Base-by-base conservation (phyloP, 1,140 invertebrate genomes). In the Eupristina koningsbergeri region DNA sequence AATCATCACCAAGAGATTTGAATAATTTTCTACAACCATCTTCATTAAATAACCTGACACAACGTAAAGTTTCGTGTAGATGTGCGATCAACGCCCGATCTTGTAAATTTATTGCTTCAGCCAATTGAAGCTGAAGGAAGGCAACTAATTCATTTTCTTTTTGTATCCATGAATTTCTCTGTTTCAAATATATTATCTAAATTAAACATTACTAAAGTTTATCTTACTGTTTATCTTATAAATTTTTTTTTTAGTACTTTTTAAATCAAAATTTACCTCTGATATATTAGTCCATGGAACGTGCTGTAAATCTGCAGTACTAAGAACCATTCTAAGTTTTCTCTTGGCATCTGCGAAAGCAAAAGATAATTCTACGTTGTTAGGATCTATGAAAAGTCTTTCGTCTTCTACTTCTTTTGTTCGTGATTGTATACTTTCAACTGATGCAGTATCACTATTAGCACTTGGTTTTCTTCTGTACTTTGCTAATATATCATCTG, bases 401-500 rank as follows among this genome's bases (percentile, higher is more conserved):
- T 95, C 94, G 75, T 94, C 92, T 84, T 93, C 91, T 75, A 88
- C 75, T 88, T 92, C 91, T 79, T 92, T 92, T 13, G 89, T 87
- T 86, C 91, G 87, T 8, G 90, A 92, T 13, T 91, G 89, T 85
- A 89, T 93, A 82, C 90, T 92, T 63, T 92, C 91, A 0, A 91
- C 87, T 0, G 90, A 90, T 7, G 92, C 92, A 31, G 94, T 93
- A 84, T 94, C 94, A 81, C 92, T 94, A 34, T 93, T 91, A 39
- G 93, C 93, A 86, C 95, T 95, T 0, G 94, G 94, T 92, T 98
- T 98, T 73, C 96, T 95, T 26, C 98, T 93, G 91, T 99, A 99
- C 89, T 99, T 99, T 39, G 97, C 98, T 86, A 99, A 94, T 88
- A 99, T 99, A 88, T 99, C 98, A 89, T 99, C 98, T 22, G 96